Conservation (phyloP, 2,888 invertebrate species). For the Aphidius colemani region DNA sequence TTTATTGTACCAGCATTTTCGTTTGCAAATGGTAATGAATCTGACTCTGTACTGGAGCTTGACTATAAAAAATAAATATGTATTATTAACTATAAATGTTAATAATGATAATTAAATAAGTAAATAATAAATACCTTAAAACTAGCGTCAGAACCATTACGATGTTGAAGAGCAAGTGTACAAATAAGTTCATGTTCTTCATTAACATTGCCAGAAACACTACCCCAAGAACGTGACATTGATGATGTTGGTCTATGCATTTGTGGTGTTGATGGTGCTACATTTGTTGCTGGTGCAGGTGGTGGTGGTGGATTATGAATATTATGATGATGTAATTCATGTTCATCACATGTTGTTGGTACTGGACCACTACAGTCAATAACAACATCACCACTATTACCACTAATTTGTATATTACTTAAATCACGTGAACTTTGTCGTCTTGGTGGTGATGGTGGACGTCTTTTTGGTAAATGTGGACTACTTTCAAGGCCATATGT, state of each 20-base stretch:
- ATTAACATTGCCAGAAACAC: constrained; percentile 56
- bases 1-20: constrained; percentile 98
- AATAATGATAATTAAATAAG: background rate
- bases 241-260: constrained; percentile 60
- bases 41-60: constrained; percentile 94
- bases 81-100: constrained; percentile 17
- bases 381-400: constrained; percentile 50
- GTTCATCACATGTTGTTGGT: constrained; percentile 59
- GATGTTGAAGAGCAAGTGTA: constrained; percentile 63
- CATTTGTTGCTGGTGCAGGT: constrained; percentile 70
- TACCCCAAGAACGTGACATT: constrained; percentile 65
- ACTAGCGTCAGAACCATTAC: constrained; percentile 82
- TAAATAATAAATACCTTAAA: constrained; percentile 68
- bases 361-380: constrained; percentile 60
- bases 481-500: constrained; percentile 63
- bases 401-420: constrained; percentile 36
- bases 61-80: constrained; percentile 65
- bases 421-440: constrained; percentile 65
- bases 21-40: constrained; percentile 96
- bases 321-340: constrained; percentile 51
- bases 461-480: constrained; percentile 76
- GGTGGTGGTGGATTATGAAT: constrained; percentile 57
- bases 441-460: constrained; percentile 82
- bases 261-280: constrained; percentile 69
- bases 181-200: constrained; percentile 60